A percentile compares a stretch with the other conserved stretches of the same genome.
These are phyloP conservation scores for Proteles cristata DNA, from an alignment of 2,113 vertebrate species.

Conservation along the genomic window DNA sequence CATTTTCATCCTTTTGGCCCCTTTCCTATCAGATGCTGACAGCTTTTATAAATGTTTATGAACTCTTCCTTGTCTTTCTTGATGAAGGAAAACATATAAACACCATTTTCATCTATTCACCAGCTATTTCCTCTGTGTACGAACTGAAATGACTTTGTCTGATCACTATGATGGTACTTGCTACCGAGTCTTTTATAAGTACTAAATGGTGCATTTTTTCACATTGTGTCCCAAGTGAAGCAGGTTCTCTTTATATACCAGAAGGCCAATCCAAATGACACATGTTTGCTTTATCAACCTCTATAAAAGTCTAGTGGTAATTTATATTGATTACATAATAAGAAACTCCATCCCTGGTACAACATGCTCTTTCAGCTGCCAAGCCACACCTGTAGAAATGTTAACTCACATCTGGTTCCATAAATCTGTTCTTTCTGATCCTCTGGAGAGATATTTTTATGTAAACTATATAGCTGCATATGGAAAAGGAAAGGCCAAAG, in stretches of 20 bases:
- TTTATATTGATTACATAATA: conserved; percentile 83
- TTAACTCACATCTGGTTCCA: conserved; percentile 78
- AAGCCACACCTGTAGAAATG: conserved; percentile 79
- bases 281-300: conserved; percentile 81
- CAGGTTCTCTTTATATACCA: conserved; percentile 58
- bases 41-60: conserved; percentile 58
- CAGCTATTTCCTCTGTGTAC: not conserved
- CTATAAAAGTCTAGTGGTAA: conserved; percentile 78
- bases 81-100: conserved; percentile 56
- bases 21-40: conserved; percentile 42
- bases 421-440: conserved; percentile 81
- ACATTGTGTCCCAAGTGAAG: conserved; percentile 30
- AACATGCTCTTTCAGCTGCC: conserved; percentile 77
- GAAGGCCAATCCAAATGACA: conserved; percentile 67
- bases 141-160: not conserved
- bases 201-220: conserved; percentile 60
- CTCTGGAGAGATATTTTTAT: conserved; percentile 75
- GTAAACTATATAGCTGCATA: conserved; percentile 76
- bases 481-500: conserved; percentile 73
- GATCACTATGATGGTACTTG: conserved; percentile 5
- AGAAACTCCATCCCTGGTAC: conserved; percentile 77
- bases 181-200: conserved; percentile 54
- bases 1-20: conserved; percentile 4
- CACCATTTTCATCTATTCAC: not conserved
- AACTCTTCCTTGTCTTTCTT: conserved; percentile 50